Evolutionary conservation across 2,888 invertebrate genomes (phyloP).

Genomic region (Escarpia spicata): DNA sequence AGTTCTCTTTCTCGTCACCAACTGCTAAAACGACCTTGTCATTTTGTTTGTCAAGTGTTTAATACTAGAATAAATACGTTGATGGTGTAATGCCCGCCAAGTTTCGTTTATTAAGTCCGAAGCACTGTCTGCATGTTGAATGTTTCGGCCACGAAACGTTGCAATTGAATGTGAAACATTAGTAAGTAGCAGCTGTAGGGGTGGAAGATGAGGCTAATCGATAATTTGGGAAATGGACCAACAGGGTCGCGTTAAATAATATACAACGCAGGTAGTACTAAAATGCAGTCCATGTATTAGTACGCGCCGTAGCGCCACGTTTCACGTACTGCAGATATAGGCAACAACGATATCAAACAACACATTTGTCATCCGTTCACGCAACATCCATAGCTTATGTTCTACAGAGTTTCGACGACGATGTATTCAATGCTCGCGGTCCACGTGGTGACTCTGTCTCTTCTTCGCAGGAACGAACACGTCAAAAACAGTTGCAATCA

Average conservation of each 20-base stretch:
- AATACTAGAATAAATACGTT: no score
- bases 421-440: no score
- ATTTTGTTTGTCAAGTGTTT: no score
- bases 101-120: no score
- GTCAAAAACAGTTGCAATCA: not conserved
- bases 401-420: not conserved
- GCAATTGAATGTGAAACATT: no score
- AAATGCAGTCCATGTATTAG: not conserved
- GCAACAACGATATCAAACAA: not conserved
- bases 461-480: not conserved
- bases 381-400: not conserved
- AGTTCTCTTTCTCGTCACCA: not conserved
- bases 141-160: no score
- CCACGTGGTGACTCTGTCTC: not conserved
- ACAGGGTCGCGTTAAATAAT: not conserved
- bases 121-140: no score
- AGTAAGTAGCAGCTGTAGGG: no score
- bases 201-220: no score
- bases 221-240: no score
- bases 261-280: not conserved
- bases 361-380: not conserved
- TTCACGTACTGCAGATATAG: not conserved
- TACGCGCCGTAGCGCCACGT: not conserved
- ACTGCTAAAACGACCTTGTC: no score
- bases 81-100: no score